Evolutionary conservation across 1,140 invertebrate genomes (phyloP), one percentile per base, ranked within the genome.

Genomic region (Pseudomyrmex concolor): DNA sequence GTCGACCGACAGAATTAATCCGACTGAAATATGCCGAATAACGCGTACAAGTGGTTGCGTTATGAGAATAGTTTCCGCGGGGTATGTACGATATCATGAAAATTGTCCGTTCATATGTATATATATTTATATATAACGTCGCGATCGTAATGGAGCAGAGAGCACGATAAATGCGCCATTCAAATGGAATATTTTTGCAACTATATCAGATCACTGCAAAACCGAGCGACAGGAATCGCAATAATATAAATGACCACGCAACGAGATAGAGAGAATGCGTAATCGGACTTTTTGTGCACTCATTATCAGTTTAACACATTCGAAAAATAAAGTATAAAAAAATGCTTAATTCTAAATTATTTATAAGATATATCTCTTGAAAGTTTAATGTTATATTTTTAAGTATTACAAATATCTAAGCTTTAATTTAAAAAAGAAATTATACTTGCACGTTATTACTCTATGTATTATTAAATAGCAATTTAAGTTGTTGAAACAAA

Each of bases 71-170:
- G 10, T 22, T 45, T 13, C n/a, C 17, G 48, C 22, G 60, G 48
- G 60, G 12, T 25, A 0, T 67, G 12, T 48, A 22, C 60, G 1
- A 1, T 54, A 66, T 48, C 9, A 66, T n/a, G 62, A 77, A 66
- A 77, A 77, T 77, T 77, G 48, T 67, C 12, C 73, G 67, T 77
- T 43, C 12, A 45, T 54, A 54, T 34, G 7, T 7, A 7, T 34
- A 34, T 34, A 34, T 34, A 5, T 34, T 34, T 7, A 34, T 34
- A 34, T 34, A 34, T 34, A 34, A 17, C 55, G 51, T 3, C 8
- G 48, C 74, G 22, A 10, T 74, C 10, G 19, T 34, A 59, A 63
- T 64, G 10, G 12, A 50, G 22, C 25, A 54, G 12, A 8, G 12
- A 74, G 17, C 19, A 15, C n/a, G 17, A 77, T 66, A 67, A 68